Evolutionary conservation across 2,797 vertebrate genomes (phyloP).

Genomic region (Mormyrops boulengeri): DNA sequence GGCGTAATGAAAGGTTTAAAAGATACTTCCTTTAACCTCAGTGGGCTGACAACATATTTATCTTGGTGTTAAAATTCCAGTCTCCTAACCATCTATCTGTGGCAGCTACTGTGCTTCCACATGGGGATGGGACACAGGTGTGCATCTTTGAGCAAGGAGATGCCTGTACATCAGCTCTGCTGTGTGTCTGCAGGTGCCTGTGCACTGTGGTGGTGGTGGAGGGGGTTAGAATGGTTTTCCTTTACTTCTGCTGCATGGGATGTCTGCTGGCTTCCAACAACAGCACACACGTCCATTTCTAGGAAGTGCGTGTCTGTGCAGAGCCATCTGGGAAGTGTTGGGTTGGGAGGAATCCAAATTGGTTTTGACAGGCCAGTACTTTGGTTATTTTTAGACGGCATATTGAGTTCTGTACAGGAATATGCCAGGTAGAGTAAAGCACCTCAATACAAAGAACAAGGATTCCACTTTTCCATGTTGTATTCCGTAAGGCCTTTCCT

Average conservation of each 20-base stretch:
- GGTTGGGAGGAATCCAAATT: not conserved
- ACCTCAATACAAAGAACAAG: not conserved
- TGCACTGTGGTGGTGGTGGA: not conserved
- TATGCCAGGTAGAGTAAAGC: not conserved
- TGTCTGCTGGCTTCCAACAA: not conserved
- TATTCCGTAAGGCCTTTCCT: not conserved
- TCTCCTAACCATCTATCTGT: not conserved
- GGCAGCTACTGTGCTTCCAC: not conserved
- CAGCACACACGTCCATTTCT: not conserved
- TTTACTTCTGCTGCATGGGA: not conserved
- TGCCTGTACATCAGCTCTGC: not conserved
- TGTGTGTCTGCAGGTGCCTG: not conserved
- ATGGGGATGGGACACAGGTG: not conserved
- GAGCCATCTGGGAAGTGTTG: not conserved
- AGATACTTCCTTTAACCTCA: conserved; percentile 32
- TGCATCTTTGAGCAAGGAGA: not conserved
- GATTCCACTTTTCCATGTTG: not conserved
- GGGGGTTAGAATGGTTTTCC: not conserved
- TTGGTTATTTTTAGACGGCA: not conserved
- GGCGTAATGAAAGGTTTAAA: conserved; percentile 37
- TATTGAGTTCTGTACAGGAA: not conserved
- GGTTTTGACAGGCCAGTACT: not conserved
- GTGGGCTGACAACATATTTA: conserved; percentile 37
- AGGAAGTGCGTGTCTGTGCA: not conserved
- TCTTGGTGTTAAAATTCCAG: conserved; percentile 33